Evolutionary conservation across 1,140 invertebrate species (phyloP), one percentile per base, ranked within the genome.

Genomic region (Lordiphosa clarofinis): DNA sequence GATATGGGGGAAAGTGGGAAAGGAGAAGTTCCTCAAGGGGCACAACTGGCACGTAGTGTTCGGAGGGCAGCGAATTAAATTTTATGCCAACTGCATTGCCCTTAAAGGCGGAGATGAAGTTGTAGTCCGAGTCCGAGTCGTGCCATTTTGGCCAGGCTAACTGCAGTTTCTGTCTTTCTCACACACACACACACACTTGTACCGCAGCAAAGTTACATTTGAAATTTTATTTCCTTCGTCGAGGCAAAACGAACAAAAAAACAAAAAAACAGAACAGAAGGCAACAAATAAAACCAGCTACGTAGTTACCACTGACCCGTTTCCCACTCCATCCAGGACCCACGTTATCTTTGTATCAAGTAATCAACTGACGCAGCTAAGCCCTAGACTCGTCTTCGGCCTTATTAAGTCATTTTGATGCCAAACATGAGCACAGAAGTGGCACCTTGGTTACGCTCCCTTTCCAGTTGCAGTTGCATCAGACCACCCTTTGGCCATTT

Each of bases 31-130:
- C 12, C 43, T 46, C 21, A 9, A 55, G 46, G 40, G 10, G 13
- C 19, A 21, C 10, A 38, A 47, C 39, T 35, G 19, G 61, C 63
- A 68, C 64, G 64, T 59, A 67, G 47, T 68, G 42, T 53, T 40
- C 59, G 15, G 15, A 11, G 46, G 62, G 47, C 28, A 47, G 54
- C 38, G 75, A 81, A 79, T 79, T 82, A 62, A 81, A 81, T 79
- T 79, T 81, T 71, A 79, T 75, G 50, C 76, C 74, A 79, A 81
- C 75, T 81, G 75, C 74, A 78, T 38, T 66, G 56, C 56, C 64
- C 64, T 58, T 58, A 37, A 67, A 58, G 63, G 37, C 43, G 24
- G 11, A 1, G 19, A 33, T 40, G 39, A 8, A 40, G 39, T 40
- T 10, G 11, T 10, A n/a, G n/a, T n/a, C n/a, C n/a, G n/a, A 19